These are phyloP conservation scores for Tetrapedia diversipes DNA, from an alignment of 2,888 invertebrate species.

Conservation along the genomic window DNA sequence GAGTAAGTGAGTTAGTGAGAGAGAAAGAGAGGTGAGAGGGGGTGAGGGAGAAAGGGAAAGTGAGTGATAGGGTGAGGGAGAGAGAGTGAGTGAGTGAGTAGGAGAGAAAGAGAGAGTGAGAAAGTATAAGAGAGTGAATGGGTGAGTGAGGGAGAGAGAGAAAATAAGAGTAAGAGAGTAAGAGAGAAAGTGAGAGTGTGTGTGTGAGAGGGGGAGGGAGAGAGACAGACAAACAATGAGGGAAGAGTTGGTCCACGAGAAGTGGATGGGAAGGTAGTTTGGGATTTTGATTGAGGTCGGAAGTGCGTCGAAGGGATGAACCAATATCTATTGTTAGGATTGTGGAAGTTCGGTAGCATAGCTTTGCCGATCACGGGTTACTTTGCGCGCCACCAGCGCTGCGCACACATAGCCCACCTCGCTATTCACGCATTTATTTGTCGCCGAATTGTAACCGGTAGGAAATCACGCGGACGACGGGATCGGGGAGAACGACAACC, in stretches of 20 bases:
- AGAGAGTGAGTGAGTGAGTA: neutral
- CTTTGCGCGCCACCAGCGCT: constrained; percentile 21
- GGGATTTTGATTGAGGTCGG: constrained; percentile 60
- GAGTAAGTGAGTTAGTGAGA: neutral
- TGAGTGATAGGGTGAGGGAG: neutral
- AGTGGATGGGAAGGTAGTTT: constrained; percentile 56
- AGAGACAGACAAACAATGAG: too few species aligned
- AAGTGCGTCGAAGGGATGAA: constrained; percentile 61
- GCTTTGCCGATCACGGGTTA: constrained; percentile 52
- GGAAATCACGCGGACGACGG: constrained; percentile 32
- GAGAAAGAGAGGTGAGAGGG: neutral
- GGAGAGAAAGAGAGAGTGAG: neutral
- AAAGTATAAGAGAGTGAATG: too few species aligned
- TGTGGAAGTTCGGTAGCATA: constrained; percentile 41
- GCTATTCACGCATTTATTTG: constrained; percentile 51
- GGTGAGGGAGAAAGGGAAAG: too few species aligned
- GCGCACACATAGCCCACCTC: constrained; percentile 11
- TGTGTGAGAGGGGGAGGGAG: neutral
- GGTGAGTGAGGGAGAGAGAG: too few species aligned
- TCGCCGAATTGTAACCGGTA: constrained; percentile 11
- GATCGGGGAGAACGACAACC: constrained; percentile 7
- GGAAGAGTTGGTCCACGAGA: constrained; percentile 30
- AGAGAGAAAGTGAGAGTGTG: neutral
- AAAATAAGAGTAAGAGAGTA: too few species aligned
- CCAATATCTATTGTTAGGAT: constrained; percentile 64